A percentile compares a stretch with the other conserved stretches of the same genome.
These are phyloP conservation scores for Dipodomys ordii DNA, from an alignment of 2,113 vertebrate species.

Conservation along the genomic window DNA sequence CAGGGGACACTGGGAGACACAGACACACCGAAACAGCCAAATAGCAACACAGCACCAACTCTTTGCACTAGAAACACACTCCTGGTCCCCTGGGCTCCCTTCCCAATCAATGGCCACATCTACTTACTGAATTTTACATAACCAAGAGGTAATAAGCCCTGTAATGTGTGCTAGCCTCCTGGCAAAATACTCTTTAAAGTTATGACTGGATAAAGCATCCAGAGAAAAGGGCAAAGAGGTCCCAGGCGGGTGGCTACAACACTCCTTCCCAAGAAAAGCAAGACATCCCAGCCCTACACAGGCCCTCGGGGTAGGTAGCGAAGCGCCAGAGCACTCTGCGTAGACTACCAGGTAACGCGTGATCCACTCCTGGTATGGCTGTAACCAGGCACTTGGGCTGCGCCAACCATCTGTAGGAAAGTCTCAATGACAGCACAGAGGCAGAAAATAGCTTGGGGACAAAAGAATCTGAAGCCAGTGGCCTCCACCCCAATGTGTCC, in stretches of 20 bases:
- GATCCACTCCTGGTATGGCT: too few species aligned
- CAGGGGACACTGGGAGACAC: not conserved
- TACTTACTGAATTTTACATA: not conserved
- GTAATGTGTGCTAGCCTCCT: not conserved
- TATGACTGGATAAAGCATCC: not conserved
- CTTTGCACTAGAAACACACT: not conserved
- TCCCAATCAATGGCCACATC: not conserved
- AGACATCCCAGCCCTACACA: too few species aligned
- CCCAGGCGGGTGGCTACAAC: not conserved
- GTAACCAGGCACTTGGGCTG: not conserved
- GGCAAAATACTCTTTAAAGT: not conserved
- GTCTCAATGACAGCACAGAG: not conserved
- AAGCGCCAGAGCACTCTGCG: not conserved
- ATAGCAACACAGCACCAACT: not conserved
- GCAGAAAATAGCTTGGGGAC: not conserved
- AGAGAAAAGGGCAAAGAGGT: not conserved
- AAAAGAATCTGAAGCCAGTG: too few species aligned
- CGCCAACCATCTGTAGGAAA: too few species aligned
- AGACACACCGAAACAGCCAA: not conserved
- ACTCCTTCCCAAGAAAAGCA: not conserved
- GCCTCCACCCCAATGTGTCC: not conserved
- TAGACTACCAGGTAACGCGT: not conserved
- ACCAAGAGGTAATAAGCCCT: not conserved
- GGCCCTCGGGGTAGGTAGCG: too few species aligned
- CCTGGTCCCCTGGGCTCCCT: fast-evolving